Evolutionary conservation across 1,140 invertebrate genomes (phyloP), one percentile per base, ranked within the genome.

Genomic region (Protaetia brevitarsis): DNA sequence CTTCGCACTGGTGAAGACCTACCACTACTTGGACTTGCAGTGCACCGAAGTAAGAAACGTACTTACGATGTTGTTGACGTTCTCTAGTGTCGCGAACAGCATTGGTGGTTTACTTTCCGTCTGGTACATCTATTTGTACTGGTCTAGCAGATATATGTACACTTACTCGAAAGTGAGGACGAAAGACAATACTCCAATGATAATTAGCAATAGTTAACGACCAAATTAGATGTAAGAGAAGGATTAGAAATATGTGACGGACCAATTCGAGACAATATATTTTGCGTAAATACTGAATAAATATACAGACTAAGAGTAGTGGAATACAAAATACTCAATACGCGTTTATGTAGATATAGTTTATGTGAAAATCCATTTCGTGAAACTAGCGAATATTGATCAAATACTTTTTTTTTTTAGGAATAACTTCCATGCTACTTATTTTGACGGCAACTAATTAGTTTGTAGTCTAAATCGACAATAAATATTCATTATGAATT

Each of bases 121-220:
- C 1, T 78, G 79, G 73, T 81, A 82, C 68, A 74, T 83, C 10
- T 79, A 79, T 63, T 69, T 82, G 29, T 79, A 82, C 63, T 82
- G 81, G 80, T 74, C 73, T 10, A 79, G 76, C 63, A 73, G 77
- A 11, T 77, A 79, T 60, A 70, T 73, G n/a, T 78, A 79, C 56
- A 71, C 73, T 6, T 82, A 82, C 69, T 74, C 77, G 2, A 76
- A 77, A 66, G 75, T 79, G n/a, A 63, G 71, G 11, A 75, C 75
- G 36, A 71, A 70, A 51, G 76, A 78, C 13, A 67, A 75, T 31
- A 71, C 69, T 62, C 72, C 77, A 0, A 72, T 76, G 23, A 68
- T 66, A 23, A 28, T 75, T 64, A 72, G 27, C 30, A 67, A 67
- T 62, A 36, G 29, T 13, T 62, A 36, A 62, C 27, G 29, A 29